phyloP scores from a whole-genome alignment of 2,888 invertebrate species.

The Penaeus monodon region DNA sequence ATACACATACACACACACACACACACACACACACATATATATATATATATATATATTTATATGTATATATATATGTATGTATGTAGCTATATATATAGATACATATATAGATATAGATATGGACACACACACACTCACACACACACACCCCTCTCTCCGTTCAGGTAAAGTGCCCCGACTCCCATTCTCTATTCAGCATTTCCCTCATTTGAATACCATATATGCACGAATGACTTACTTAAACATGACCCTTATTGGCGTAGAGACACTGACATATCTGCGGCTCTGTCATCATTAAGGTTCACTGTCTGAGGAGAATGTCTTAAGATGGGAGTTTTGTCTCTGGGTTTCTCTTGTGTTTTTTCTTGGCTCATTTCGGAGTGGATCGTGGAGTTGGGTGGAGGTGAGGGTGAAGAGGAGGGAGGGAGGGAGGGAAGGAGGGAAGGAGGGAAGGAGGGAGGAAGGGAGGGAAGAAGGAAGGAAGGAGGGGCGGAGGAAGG shows the following conservation, averaged over 20 bases:
- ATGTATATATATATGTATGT: not conserved
- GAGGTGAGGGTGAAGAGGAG: not conserved
- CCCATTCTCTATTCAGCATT: too few relatives aligned
- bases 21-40: constrained; percentile 5
- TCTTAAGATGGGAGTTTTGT: not conserved
- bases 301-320: not conserved
- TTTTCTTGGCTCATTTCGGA: too few relatives aligned
- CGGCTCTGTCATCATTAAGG: constrained; percentile 6
- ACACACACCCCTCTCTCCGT: not conserved
- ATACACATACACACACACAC: not conserved
- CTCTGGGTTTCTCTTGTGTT: not conserved
- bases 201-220: too few relatives aligned
- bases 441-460: not conserved
- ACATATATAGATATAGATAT: not conserved
- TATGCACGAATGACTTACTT: too few relatives aligned
- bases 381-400: not conserved
- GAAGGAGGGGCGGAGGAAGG: not conserved
- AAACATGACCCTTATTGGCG: too few relatives aligned
- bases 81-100: not conserved
- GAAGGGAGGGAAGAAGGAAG: too few relatives aligned
- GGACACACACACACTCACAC: not conserved
- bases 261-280: not conserved
- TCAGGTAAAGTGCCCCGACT: not conserved
- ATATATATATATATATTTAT: not conserved
- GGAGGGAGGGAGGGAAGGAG: not conserved